A percentile compares a stretch with the other conserved stretches of the same genome.
Conservation (phyloP, 2,113 vertebrate species). For the Plecturocebus donacophilus region DNA sequence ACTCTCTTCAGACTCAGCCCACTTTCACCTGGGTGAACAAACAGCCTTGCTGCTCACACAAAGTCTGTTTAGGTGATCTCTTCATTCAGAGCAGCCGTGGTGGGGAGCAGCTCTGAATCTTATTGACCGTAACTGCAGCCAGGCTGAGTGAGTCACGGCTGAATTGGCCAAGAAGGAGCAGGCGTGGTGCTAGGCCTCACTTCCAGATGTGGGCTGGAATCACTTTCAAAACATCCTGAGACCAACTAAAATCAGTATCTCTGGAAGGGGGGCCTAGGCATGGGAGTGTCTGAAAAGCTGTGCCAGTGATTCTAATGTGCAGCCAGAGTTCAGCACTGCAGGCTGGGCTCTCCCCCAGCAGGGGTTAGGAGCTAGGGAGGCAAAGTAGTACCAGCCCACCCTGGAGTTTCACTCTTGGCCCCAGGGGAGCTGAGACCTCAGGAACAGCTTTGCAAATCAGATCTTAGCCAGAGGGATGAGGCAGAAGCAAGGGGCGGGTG, state of each 20-base stretch:
- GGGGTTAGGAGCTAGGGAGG: not conserved
- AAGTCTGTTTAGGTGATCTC: too few relatives aligned
- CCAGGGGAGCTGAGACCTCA: not conserved
- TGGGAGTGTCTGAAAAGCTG: not conserved
- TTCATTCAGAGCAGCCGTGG: not conserved
- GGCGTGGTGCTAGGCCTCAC: not conserved
- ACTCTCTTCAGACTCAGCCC: too few relatives aligned
- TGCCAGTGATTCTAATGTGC: not conserved
- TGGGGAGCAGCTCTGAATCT: not conserved
- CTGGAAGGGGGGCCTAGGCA: not conserved
- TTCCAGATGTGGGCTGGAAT: not conserved
- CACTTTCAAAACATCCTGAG: not conserved
- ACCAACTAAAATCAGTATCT: not conserved
- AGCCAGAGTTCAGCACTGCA: not conserved
- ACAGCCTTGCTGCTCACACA: too few relatives aligned
- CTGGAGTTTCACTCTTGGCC: not conserved
- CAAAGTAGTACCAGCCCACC: not conserved
- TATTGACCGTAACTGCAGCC: not conserved
- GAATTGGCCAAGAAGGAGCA: fast-evolving
- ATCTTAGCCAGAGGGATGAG: not conserved
- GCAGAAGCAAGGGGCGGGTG: not conserved
- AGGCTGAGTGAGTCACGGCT: not conserved
- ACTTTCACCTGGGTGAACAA: too few relatives aligned
- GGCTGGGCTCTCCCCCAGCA: not conserved
- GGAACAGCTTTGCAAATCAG: not conserved